Conservation (phyloP, 2,113 vertebrate genomes). For the Gadus macrocephalus region DNA sequence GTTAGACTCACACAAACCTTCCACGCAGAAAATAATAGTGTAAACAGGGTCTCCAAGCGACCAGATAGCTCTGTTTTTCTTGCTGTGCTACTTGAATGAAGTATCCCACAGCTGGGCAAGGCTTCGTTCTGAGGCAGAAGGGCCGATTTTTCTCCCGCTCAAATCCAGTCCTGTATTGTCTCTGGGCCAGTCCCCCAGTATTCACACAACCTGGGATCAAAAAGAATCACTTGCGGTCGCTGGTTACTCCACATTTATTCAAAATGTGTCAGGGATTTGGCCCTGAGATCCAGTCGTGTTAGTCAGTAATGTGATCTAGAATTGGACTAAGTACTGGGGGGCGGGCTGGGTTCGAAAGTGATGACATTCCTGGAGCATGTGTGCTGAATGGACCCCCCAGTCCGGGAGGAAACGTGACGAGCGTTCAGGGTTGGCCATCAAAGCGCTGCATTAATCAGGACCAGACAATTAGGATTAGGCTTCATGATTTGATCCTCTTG, state of each 20-base stretch:
- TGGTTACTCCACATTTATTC: conserved; percentile 35
- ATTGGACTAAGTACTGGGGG: not conserved
- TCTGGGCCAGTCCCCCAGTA: not conserved
- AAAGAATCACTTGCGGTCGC: conserved; percentile 24
- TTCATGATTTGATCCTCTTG: conserved; percentile 53
- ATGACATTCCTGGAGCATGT: conserved; percentile 62
- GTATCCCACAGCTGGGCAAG: too few relatives aligned
- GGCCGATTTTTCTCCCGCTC: too few relatives aligned
- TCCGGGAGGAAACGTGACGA: conserved; percentile 61
- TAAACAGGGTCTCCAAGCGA: too few relatives aligned
- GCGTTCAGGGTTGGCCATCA: conserved; percentile 56
- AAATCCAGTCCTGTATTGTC: conserved; percentile 13
- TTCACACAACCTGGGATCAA: conserved; percentile 37
- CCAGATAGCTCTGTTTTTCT: too few relatives aligned
- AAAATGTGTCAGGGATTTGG: conserved; percentile 38
- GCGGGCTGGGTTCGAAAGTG: conserved; percentile 41
- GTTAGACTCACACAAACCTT: too few relatives aligned
- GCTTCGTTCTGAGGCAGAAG: too few relatives aligned
- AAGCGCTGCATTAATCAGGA: conserved; percentile 56
- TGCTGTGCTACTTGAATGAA: too few relatives aligned
- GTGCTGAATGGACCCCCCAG: conserved; percentile 64
- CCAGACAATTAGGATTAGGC: conserved; percentile 64
- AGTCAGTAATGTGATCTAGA: too few relatives aligned
- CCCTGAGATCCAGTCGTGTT: conserved; percentile 25
- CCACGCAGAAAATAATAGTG: too few relatives aligned